These are phyloP conservation scores for Bufotes viridis DNA, from an alignment of 2,797 vertebrate genomes.

Conservation along the genomic window DNA sequence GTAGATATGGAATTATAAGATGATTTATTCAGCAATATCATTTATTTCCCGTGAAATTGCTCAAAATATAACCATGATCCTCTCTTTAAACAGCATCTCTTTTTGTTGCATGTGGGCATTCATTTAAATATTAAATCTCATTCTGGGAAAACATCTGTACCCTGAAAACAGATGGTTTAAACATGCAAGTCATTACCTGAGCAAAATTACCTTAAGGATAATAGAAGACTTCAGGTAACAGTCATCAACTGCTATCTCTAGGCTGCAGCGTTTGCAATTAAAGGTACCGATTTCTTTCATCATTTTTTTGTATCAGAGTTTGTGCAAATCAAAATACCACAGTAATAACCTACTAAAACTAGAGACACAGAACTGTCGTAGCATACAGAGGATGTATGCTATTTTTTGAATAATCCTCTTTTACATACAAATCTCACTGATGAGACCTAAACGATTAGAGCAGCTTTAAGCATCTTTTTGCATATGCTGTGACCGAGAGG, in stretches of 20 bases:
- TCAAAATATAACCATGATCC: not conserved
- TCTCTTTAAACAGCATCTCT: not conserved
- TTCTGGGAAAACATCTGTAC: constrained; percentile 24
- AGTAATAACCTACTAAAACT: not conserved
- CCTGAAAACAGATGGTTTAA: constrained; percentile 48
- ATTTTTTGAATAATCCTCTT: not conserved
- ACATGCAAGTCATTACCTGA: constrained; percentile 47
- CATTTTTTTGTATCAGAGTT: constrained; percentile 27
- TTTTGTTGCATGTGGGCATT: not conserved
- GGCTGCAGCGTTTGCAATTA: constrained; percentile 44
- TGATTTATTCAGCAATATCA: not conserved
- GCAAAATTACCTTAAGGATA: constrained; percentile 50
- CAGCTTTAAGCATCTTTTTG: not conserved
- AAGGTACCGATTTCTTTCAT: constrained; percentile 30
- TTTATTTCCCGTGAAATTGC: not conserved
- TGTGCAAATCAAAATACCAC: constrained; percentile 36
- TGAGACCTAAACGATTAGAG: not conserved
- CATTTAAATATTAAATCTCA: constrained; percentile 15
- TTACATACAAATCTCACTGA: not conserved
- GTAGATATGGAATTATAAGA: not conserved
- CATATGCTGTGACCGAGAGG: too few relatives aligned
- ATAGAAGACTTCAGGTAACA: constrained; percentile 43
- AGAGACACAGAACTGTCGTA: not conserved
- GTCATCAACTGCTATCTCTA: constrained; percentile 54
- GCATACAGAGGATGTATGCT: not conserved